phyloP scores from a whole-genome alignment of 2,888 invertebrate species.

The Cephus spinipes region DNA sequence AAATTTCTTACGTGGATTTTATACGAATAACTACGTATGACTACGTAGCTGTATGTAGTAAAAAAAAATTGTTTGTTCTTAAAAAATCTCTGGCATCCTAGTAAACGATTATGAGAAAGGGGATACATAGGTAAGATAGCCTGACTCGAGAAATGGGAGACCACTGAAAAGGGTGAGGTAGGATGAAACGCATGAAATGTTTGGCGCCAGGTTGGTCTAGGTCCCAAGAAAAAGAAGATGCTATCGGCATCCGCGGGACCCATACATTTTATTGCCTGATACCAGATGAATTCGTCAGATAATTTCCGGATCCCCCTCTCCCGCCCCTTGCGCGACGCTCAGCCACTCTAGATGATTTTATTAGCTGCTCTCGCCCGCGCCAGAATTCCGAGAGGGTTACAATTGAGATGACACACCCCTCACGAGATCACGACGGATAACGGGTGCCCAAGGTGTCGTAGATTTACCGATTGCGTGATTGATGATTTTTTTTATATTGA shows the following conservation, averaged over 20 bases:
- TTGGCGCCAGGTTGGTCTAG: conserved; percentile 21
- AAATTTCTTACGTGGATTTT: no score
- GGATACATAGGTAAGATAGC: no score
- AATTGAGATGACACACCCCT: conserved; percentile 52
- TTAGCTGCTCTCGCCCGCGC: conserved; percentile 38
- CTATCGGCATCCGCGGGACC: conserved; percentile 50
- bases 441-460: conserved; percentile 41
- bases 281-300: conserved; percentile 64
- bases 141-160: not conserved
- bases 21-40: no score
- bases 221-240: conserved; percentile 41
- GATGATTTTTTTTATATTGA: conserved; percentile 42
- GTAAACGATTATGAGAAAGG: no score
- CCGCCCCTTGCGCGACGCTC: not conserved
- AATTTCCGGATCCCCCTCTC: conserved; percentile 35
- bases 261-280: conserved; percentile 62
- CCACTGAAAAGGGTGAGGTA: not conserved
- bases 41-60: no score
- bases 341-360: conserved; percentile 48
- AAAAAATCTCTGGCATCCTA: no score
- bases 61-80: no score
- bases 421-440: conserved; percentile 47
- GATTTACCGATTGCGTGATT: conserved; percentile 47
- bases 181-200: not conserved
- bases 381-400: conserved; percentile 30